These are phyloP conservation scores for Harpagoxenus sublaevis DNA, from an alignment of 2,888 invertebrate species.

Conservation along the genomic window DNA sequence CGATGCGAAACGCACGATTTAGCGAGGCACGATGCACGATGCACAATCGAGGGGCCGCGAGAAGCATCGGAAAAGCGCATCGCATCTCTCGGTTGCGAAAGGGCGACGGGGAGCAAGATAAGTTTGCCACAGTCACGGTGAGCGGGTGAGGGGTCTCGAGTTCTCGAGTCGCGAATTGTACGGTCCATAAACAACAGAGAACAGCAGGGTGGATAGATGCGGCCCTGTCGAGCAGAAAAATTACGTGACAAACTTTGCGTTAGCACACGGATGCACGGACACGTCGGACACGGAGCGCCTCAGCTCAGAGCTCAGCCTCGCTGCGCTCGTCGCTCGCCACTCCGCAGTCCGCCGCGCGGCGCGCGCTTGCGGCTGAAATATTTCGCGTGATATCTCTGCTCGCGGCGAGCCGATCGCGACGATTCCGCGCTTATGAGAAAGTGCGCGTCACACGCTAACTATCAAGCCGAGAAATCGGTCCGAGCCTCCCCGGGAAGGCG, in stretches of 20 bases:
- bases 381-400: slow-evolving; percentile 79
- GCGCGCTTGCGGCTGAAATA: slow-evolving; percentile 74
- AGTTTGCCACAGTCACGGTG: not conserved
- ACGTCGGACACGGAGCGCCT: slow-evolving; percentile 58
- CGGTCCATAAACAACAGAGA: too few species aligned
- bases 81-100: not conserved
- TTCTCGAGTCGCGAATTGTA: too few species aligned
- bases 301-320: slow-evolving; percentile 51
- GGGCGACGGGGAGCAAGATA: slow-evolving; percentile 29
- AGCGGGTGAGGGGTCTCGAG: too few species aligned
- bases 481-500: slow-evolving; percentile 54
- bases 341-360: not conserved
- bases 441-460: slow-evolving; percentile 70
- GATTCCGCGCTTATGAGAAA: slow-evolving; percentile 70
- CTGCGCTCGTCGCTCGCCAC: slow-evolving; percentile 44
- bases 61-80: not conserved
- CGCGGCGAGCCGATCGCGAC: slow-evolving; percentile 45
- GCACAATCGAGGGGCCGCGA: not conserved
- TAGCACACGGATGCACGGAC: slow-evolving; percentile 71
- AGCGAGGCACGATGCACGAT: not conserved
- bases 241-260: slow-evolving; percentile 85
- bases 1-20: slow-evolving; percentile 16
- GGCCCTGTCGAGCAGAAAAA: slow-evolving; percentile 82
- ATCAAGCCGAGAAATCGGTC: slow-evolving; percentile 72
- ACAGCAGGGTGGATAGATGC: slow-evolving; percentile 79